Base-by-base conservation (phyloP, 2,888 invertebrate genomes). In the Platycheirus albimanus region DNA sequence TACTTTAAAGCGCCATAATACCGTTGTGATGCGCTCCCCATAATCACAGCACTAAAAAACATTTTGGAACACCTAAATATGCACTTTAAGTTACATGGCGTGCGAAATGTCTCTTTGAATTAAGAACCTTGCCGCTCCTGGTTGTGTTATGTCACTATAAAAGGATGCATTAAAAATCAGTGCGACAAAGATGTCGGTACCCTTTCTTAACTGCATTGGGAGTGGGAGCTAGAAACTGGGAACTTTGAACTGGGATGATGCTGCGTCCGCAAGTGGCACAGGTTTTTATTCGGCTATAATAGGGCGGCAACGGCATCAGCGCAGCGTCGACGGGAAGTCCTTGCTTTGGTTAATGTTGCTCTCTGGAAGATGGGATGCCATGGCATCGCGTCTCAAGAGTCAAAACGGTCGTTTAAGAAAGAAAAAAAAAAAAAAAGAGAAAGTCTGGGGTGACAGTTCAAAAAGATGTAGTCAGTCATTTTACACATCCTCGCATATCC, bases 111-210 rank as follows among this genome's bases (percentile, higher is more conserved):
- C 61, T 67, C 76, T 61, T 76, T 71, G 77, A 76, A 67, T 76
- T 70, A 81, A 66, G 66, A 52, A 63, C 69, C 66, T 58, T 41
- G 51, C 56, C 24, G 15, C 2, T 17, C 5, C 10, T 58, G 64
- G 64, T 47, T 58, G 47, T 64, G 74, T 76, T 71, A 67, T 67
- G 76, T 67, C 63, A 63, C 72, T 77, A 81, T 81, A 49, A 80
- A 76, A 72, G 67, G 77, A 77, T 72, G 81, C 81, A 81, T 81
- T 81, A 76, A 81, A 81, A 81, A 81, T 76, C 66, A 72, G 24
- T 67, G 71, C 63, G 47, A 71, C 64, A 71, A 77, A 56, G 51
- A 56, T 11, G n/a, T 11, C 28, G 1, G 8, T 7, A 2, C 36
- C 3, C 43, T 41, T 8, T 13, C 38, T 13, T 3, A 6, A 24